Percentiles rank a stretch among this genome's conserved stretches.
phyloP scores from a whole-genome alignment of 1,140 invertebrate species.

The Calycopis cecrops region DNA sequence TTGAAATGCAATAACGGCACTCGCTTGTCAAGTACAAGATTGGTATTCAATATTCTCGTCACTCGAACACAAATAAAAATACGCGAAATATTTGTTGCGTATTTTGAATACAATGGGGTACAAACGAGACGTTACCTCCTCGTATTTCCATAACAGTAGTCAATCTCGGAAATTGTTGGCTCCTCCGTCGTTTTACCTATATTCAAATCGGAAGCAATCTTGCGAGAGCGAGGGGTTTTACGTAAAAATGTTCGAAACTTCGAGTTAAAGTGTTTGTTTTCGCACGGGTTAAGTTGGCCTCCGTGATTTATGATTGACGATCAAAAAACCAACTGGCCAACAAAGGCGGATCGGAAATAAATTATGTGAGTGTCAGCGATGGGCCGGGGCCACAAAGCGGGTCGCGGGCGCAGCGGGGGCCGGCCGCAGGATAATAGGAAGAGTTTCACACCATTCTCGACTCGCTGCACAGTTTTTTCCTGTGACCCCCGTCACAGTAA shows the following conservation, averaged over 20 bases:
- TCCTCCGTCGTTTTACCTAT: conserved; percentile 40
- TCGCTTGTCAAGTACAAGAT: no score
- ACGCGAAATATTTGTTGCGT: conserved; percentile 4
- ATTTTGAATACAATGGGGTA: conserved; percentile 29
- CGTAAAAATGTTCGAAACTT: conserved; percentile 19
- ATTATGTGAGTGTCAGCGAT: conserved; percentile 54
- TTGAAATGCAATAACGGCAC: no score
- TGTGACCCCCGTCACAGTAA: conserved; percentile 44
- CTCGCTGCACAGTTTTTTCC: conserved; percentile 43
- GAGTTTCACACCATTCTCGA: conserved; percentile 59
- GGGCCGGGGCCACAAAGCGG: conserved; percentile 44
- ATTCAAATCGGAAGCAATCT: conserved; percentile 35
- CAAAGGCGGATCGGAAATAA: conserved; percentile 60
- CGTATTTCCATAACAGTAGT: conserved; percentile 53
- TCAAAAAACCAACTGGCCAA: conserved; percentile 41
- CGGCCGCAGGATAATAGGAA: conserved; percentile 41
- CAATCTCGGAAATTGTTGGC: conserved; percentile 36
- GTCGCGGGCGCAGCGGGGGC: conserved; percentile 47
- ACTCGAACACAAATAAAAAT: conserved; percentile 4
- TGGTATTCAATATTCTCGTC: not conserved
- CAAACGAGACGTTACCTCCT: conserved; percentile 40
- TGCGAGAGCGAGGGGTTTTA: conserved; percentile 13
- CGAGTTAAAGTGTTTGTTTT: conserved; percentile 33
- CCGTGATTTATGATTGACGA: conserved; percentile 34
- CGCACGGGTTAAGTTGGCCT: conserved; percentile 26